Base-by-base conservation (phyloP, 2,797 vertebrate genomes). In the Ibycter americanus region DNA sequence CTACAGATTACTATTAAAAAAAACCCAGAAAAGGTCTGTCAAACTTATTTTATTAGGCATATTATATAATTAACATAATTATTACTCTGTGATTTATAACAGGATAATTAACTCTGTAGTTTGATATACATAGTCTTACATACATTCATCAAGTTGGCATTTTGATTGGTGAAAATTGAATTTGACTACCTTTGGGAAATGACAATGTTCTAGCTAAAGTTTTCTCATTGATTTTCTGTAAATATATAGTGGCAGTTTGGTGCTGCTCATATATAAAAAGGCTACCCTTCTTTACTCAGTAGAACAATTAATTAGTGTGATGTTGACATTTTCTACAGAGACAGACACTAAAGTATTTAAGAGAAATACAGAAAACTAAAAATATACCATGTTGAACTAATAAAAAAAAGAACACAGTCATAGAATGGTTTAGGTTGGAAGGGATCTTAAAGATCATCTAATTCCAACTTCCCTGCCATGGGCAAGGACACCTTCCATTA, bases 81-180 rank as follows among this genome's bases (percentile, higher is more conserved):
- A 77, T 66, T 89, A 58, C 19, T 56, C 54, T 52, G 36, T 76
- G 51, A 94, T 83, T 93, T 90, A 46, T 74, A 70, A 63, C 52
- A 73, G 36, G 59, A 74, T 63, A 77, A 95, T 76, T 90, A 88
- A 91, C 52, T 83, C 61, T 44, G 47, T 51, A 47, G 42, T 81
- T 93, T 94, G 61, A 70, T 92, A 63, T 74, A 94, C 5, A 36
- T 18, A 90, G 46, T 58, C 77, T 81, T 76, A 61, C 21, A 73
- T 54, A 73, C n/a, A 83, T 93, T 80, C 44, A 92, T 87, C 82
- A 87, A 77, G 38, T 17, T 97, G 87, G 68, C 72, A 81, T 73
- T 94, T 89, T 94, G 84, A 95, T 68, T 66, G 76, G 82, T 88
- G 59, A 93, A 94, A 91, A 94, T 86, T 77, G 87, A 85, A 91